phyloP scores from a whole-genome alignment of 2,888 invertebrate species.

The Chloroclysta siterata region DNA sequence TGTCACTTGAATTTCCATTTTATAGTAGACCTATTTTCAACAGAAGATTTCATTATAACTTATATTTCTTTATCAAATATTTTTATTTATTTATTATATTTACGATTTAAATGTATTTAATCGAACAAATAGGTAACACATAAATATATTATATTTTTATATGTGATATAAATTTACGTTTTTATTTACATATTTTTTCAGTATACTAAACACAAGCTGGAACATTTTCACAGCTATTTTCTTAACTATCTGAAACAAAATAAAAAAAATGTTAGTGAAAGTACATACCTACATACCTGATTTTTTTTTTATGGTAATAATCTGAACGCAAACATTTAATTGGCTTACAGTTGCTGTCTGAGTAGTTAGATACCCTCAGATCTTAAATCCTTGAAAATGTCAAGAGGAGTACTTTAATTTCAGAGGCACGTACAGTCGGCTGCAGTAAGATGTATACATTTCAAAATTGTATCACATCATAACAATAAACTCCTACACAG shows the following conservation, averaged over 20 bases:
- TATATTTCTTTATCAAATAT: slow-evolving; percentile 25
- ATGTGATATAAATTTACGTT: background rate
- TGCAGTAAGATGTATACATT: too few relatives aligned
- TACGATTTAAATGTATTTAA: background rate
- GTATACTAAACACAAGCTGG: slow-evolving; percentile 18
- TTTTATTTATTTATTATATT: slow-evolving; percentile 10
- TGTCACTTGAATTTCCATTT: slow-evolving; percentile 63
- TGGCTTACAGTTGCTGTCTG: too few relatives aligned
- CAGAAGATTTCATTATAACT: slow-evolving; percentile 51
- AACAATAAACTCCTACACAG: too few relatives aligned
- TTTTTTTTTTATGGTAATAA: too few relatives aligned
- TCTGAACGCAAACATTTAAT: too few relatives aligned
- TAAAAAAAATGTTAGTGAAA: background rate
- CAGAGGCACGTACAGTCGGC: too few relatives aligned
- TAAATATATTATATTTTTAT: slow-evolving; percentile 1
- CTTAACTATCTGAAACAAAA: slow-evolving; percentile 70
- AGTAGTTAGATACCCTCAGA: too few relatives aligned
- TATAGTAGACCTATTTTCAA: slow-evolving; percentile 48
- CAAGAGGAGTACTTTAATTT: too few relatives aligned
- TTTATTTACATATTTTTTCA: background rate
- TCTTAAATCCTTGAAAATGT: too few relatives aligned
- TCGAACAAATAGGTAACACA: background rate
- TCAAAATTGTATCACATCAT: too few relatives aligned
- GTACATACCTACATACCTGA: too few relatives aligned
- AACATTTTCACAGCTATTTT: slow-evolving; percentile 48